Conservation (phyloP, 2,888 invertebrate species). For the Diaprepes abbreviatus region DNA sequence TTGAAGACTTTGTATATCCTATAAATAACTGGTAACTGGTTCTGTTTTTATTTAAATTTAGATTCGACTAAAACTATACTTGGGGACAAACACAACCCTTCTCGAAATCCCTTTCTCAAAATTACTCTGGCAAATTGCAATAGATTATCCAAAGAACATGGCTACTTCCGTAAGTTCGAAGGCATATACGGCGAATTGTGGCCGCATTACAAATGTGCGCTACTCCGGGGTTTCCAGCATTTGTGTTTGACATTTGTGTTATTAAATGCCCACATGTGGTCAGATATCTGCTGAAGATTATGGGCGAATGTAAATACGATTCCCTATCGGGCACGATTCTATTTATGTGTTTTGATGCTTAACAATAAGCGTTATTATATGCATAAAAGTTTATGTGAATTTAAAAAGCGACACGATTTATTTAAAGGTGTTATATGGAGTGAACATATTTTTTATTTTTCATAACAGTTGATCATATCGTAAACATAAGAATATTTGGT, state of each 20-base stretch:
- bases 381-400: no score
- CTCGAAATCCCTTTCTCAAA: slow-evolving; percentile 32
- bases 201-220: slow-evolving; percentile 42
- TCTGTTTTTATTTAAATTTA: slow-evolving; percentile 6
- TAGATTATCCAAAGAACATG: slow-evolving; percentile 49
- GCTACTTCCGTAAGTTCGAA: slow-evolving; percentile 47
- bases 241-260: slow-evolving; percentile 58
- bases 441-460: no score
- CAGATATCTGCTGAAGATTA: slow-evolving; percentile 51
- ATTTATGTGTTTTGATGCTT: slow-evolving; percentile 9
- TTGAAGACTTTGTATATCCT: no score
- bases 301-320: slow-evolving; percentile 20
- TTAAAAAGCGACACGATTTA: no score
- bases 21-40: no score
- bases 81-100: slow-evolving; percentile 19
- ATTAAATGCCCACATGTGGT: slow-evolving; percentile 60
- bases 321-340: background rate
- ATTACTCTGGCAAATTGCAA: slow-evolving; percentile 43
- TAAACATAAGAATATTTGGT: no score
- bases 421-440: no score
- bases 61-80: background rate
- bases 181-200: slow-evolving; percentile 42
- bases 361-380: no score
- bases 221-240: slow-evolving; percentile 52
- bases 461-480: no score